Evolutionary conservation across 1,140 invertebrate species (phyloP).

Genomic region (Zaprionus taronus): DNA sequence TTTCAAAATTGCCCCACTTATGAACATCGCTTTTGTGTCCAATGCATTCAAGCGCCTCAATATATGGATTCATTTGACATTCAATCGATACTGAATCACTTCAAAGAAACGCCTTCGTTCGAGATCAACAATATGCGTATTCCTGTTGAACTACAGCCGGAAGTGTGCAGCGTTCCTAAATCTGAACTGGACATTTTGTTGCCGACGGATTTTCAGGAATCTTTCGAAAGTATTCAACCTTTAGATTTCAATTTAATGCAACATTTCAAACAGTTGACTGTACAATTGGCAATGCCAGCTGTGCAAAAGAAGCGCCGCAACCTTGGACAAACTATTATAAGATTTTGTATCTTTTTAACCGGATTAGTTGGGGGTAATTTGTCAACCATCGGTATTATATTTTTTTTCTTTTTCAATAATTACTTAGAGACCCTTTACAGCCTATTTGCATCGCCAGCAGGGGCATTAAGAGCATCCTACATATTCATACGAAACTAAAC

Average conservation of each 20-base stretch:
- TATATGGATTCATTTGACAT: not conserved
- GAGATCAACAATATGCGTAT: slow-evolving; percentile 16
- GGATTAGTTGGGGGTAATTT: slow-evolving; percentile 7
- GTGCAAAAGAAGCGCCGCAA: not conserved
- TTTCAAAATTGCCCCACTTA: not conserved
- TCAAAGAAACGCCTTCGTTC: slow-evolving; percentile 1
- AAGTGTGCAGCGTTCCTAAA: not conserved
- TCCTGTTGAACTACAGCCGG: slow-evolving; percentile 4
- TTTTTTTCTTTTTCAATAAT: not conserved
- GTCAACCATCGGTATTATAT: not conserved
- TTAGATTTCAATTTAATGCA: not conserved
- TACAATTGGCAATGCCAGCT: not conserved
- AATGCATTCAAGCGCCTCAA: slow-evolving; percentile 5
- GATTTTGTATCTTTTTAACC: not conserved
- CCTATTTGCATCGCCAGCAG: slow-evolving; percentile 4
- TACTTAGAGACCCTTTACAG: not conserved
- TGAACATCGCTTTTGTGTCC: slow-evolving; percentile 44
- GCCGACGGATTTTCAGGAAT: not conserved
- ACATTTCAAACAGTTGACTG: not conserved
- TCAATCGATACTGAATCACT: slow-evolving; percentile 7
- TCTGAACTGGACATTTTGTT: not conserved
- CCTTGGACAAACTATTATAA: not conserved
- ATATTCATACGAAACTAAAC: slow-evolving; percentile 15
- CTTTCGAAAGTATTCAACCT: not conserved
- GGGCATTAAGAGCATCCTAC: slow-evolving; percentile 6